Evolutionary conservation across 2,888 invertebrate species (phyloP).

Genomic region (Auanema freiburgensis): DNA sequence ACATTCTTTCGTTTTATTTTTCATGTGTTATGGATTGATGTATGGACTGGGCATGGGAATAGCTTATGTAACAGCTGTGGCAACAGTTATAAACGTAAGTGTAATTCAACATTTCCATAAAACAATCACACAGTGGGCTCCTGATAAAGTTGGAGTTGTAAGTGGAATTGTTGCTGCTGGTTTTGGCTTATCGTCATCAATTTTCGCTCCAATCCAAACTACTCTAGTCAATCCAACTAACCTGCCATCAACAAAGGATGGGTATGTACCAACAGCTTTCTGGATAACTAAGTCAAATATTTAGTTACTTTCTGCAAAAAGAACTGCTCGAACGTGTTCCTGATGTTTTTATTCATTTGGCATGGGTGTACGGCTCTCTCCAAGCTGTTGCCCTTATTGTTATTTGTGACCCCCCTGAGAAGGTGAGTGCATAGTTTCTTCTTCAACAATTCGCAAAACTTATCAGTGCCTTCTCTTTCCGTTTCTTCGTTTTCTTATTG

Average conservation of each 20-base stretch:
- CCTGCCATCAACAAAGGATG: conserved; percentile 53
- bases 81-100: conserved; percentile 58
- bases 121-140: conserved; percentile 52
- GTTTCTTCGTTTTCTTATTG: too few relatives aligned
- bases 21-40: conserved; percentile 59
- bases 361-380: conserved; percentile 57
- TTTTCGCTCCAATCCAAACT: conserved; percentile 63
- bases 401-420: conserved; percentile 60
- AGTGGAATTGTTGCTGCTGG: conserved; percentile 63
- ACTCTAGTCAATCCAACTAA: conserved; percentile 58
- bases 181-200: conserved; percentile 60
- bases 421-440: conserved; percentile 39
- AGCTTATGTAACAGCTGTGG: conserved; percentile 62
- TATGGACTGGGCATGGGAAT: conserved; percentile 63
- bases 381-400: conserved; percentile 58
- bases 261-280: conserved; percentile 29
- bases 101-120: neutral
- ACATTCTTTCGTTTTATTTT: conserved; percentile 51
- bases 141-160: conserved; percentile 59
- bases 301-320: conserved; percentile 47
- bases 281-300: neutral
- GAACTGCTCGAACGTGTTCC: conserved; percentile 55
- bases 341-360: conserved; percentile 45
- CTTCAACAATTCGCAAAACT: neutral
- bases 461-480: neutral